Conservation (phyloP, 2,888 invertebrate genomes). For the Pyrocoelia pectoralis region DNA sequence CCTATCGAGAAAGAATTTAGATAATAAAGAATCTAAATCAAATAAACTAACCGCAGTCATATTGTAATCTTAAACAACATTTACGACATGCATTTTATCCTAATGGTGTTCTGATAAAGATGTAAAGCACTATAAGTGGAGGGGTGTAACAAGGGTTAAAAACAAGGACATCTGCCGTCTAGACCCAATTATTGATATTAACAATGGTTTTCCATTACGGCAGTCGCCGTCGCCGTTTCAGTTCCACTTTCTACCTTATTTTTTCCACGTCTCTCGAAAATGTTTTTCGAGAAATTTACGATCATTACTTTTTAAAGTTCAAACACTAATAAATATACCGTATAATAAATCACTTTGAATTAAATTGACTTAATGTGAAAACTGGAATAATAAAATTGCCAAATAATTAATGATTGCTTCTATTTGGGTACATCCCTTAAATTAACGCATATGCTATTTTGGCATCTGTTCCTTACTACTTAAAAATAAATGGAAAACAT, state of each 20-base stretch:
- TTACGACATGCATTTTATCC: slow-evolving; percentile 18
- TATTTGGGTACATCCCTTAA: not conserved
- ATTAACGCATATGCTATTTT: not conserved
- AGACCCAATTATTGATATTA: slow-evolving; percentile 49
- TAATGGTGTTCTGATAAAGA: slow-evolving; percentile 33
- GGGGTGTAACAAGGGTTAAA: slow-evolving; percentile 28
- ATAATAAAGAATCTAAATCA: no score
- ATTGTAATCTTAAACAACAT: slow-evolving; percentile 21
- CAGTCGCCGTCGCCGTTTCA: slow-evolving; percentile 19
- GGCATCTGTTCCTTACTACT: not conserved
- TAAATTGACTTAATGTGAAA: no score
- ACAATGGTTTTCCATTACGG: slow-evolving; percentile 49
- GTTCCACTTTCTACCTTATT: not conserved
- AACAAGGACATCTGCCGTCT: slow-evolving; percentile 44
- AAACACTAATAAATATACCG: no score
- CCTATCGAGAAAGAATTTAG: no score
- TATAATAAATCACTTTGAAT: not conserved
- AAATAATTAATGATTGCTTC: not conserved
- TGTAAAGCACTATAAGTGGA: slow-evolving; percentile 21
- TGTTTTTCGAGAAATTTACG: no score
- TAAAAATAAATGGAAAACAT: no score
- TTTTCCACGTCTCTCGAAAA: not conserved
- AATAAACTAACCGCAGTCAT: slow-evolving; percentile 1
- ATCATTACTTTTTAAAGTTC: not conserved
- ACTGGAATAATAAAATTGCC: no score